These are phyloP conservation scores for Echiichthys vipera DNA, from an alignment of 2,797 vertebrate species.

Conservation along the genomic window DNA sequence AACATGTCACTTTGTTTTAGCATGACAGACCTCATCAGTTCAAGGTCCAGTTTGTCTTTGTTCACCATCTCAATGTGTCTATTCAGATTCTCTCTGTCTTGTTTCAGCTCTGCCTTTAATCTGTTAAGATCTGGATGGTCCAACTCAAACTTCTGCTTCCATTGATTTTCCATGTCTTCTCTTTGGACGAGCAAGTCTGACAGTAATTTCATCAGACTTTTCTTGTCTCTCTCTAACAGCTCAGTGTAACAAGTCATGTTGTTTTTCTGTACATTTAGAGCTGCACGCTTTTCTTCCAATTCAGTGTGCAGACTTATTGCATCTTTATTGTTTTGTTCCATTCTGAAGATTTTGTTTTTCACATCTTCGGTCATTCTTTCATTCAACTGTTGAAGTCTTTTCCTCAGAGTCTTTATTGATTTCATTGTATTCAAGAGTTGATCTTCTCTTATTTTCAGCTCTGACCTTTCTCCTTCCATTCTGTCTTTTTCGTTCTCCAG, in stretches of 20 bases:
- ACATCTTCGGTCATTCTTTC: background rate
- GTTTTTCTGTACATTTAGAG: no score
- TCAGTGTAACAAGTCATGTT: no score
- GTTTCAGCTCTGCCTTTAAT: no score
- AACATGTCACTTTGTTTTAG: no score
- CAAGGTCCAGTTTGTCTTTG: no score
- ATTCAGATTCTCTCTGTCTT: no score
- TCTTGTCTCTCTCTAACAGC: background rate
- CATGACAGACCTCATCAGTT: no score
- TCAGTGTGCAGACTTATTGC: background rate
- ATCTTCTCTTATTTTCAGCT: background rate
- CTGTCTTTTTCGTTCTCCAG: background rate
- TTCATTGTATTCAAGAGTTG: background rate
- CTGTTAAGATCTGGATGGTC: no score
- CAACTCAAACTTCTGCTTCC: no score
- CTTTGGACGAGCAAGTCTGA: constrained; percentile 41
- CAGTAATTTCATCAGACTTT: background rate
- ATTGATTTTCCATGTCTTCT: no score
- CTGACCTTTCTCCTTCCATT: background rate
- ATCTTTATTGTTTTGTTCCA: constrained; percentile 1
- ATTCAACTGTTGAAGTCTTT: constrained; percentile 4
- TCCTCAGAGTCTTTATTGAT: background rate
- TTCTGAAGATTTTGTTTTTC: background rate
- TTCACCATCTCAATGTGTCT: no score
- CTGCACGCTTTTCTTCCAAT: background rate